Base-by-base conservation (phyloP, 2,113 vertebrate genomes). In the Strigops habroptila region DNA sequence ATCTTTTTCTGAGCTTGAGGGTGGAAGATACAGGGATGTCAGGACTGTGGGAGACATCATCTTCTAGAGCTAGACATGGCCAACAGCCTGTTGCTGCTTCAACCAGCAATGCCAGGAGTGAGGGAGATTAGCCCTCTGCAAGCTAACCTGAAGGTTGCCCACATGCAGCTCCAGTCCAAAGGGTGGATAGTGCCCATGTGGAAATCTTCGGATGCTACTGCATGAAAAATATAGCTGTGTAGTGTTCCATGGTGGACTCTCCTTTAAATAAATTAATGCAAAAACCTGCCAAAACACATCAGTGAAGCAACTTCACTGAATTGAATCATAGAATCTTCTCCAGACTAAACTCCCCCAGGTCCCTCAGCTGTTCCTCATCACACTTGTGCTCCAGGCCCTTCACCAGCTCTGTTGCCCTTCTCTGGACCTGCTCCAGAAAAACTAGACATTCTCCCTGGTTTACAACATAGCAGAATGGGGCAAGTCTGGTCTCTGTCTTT, bases 201-300 rank as follows among this genome's bases (percentile, higher is more conserved):
- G 19, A 76, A 65, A 41, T 62, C 64, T 65, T 51, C 35, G 44
- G 14, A n/a, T 19, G 17, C 10, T 71, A 24, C 31, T 44, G 17
- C 22, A 28, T 6, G n/a, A 75, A 63, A 62, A 25, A 39, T 24
- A 10, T 1, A 21, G 7, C 3, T 0, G 14, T 25, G 10, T 15
- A 31, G 43, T 75, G n/a, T 49, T 53, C 69, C 55, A 14, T 4
- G 1, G 7, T 3, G 70, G 27, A 77, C 22, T 70, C 2, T 67
- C 6, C 16, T 55, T 76, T 44, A 49, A 85, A 77, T 30, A 91
- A 60, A 85, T 39, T 37, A 53, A 21, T n/a, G 23, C 17, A 53
- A 81, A 91, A 85, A 16, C 8, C 19, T 44, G 16, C 5, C 27
- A 31, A 71, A 77, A 49, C 5, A 2, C 33, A 23, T 11, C 53